Conservation (phyloP, 2,888 invertebrate species). For the Liodrosophila aerea region DNA sequence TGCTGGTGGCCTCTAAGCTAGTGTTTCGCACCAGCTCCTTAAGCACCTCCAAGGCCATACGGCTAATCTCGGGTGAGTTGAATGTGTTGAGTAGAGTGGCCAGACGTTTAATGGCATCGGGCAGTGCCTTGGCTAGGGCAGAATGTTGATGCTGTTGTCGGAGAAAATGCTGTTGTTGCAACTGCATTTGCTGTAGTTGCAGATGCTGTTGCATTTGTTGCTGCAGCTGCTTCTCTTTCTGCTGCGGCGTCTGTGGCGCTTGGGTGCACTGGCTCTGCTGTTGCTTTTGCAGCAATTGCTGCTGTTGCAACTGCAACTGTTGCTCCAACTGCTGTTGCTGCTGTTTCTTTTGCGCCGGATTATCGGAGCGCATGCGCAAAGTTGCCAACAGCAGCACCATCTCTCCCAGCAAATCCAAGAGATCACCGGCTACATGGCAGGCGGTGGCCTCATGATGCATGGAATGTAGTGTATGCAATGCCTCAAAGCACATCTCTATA, state of each 20-base stretch:
- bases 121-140: constrained; percentile 89
- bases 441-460: constrained; percentile 97
- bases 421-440: constrained; percentile 91
- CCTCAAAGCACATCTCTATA: constrained; percentile 87
- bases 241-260: constrained; percentile 71
- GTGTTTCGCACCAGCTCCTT: constrained; percentile 82
- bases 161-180: constrained; percentile 77
- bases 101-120: constrained; percentile 92
- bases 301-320: constrained; percentile 69
- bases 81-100: constrained; percentile 94
- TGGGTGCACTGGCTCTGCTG: constrained; percentile 68
- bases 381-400: constrained; percentile 89
- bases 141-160: constrained; percentile 79
- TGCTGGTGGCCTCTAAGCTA: constrained; percentile 85
- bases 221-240: constrained; percentile 75
- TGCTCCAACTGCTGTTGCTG: constrained; percentile 73
- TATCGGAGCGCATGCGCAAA: constrained; percentile 84
- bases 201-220: constrained; percentile 78
- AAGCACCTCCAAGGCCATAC: constrained; percentile 88
- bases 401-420: constrained; percentile 91
- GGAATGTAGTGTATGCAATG: constrained; percentile 94
- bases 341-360: constrained; percentile 80
- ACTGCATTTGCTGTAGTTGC: constrained; percentile 75
- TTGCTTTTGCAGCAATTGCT: constrained; percentile 65
- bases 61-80: constrained; percentile 92